A percentile compares a stretch with the other conserved stretches of the same genome.
phyloP scores from a whole-genome alignment of 2,113 vertebrate genomes.

The Hassar affinis region DNA sequence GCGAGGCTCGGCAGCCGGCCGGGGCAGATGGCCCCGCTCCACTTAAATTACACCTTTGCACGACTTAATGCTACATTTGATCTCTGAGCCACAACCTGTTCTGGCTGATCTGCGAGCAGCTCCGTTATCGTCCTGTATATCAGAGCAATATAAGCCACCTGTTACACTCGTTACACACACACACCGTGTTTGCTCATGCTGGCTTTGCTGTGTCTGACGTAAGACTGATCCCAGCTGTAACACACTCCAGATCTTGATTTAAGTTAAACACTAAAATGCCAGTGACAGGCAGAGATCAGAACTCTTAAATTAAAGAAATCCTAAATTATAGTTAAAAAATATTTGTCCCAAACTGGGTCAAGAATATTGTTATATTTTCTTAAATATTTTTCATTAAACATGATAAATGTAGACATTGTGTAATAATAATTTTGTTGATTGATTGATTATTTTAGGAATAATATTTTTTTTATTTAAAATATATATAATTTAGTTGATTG shows the following conservation, averaged over 20 bases:
- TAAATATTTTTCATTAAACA: too few relatives aligned
- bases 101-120: conserved; percentile 40
- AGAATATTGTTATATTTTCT: not conserved
- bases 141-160: conserved; percentile 61
- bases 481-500: too few relatives aligned
- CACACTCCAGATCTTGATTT: conserved; percentile 61
- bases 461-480: too few relatives aligned
- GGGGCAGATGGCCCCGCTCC: conserved; percentile 53
- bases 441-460: too few relatives aligned
- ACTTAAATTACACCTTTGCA: conserved; percentile 49
- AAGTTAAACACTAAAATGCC: not conserved
- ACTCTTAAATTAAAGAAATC: too few relatives aligned
- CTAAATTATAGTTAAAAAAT: too few relatives aligned
- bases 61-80: conserved; percentile 53
- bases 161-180: conserved; percentile 58
- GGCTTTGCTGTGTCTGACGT: conserved; percentile 54
- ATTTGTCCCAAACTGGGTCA: not conserved
- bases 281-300: not conserved
- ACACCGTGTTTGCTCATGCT: conserved; percentile 49
- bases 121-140: conserved; percentile 15
- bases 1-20: conserved; percentile 9
- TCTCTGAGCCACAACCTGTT: conserved; percentile 56
- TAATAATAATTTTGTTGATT: too few relatives aligned
- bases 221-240: conserved; percentile 58
- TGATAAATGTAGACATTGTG: too few relatives aligned